Percentiles rank a stretch among this genome's conserved stretches.
Evolutionary conservation across 2,888 invertebrate species (phyloP).

Genomic region (Eristalinus sepulchralis): DNA sequence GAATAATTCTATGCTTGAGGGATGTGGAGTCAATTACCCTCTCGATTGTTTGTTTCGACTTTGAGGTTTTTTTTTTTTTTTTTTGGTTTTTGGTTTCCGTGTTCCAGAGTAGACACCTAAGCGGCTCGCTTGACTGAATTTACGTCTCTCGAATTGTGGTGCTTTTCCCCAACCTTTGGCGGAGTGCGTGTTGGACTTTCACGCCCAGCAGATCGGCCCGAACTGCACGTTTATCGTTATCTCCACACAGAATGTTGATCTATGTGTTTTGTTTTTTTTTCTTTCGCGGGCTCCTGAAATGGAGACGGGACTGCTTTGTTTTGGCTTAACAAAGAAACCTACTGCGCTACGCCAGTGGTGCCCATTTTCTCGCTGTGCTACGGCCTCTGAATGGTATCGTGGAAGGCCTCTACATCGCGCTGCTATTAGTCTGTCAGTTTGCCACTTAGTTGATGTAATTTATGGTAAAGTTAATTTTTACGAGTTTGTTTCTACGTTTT

Average conservation of each 20-base stretch:
- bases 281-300: slow-evolving; percentile 25
- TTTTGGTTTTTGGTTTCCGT: slow-evolving; percentile 33
- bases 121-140: slow-evolving; percentile 39
- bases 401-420: background rate
- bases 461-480: slow-evolving; percentile 52
- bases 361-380: background rate
- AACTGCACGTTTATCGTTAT: slow-evolving; percentile 30
- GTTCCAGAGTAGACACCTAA: slow-evolving; percentile 28
- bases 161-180: background rate
- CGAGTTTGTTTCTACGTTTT: slow-evolving; percentile 24
- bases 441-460: slow-evolving; percentile 36
- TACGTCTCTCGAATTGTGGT: background rate
- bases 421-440: slow-evolving; percentile 32
- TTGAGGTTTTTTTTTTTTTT: slow-evolving; percentile 33
- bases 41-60: background rate
- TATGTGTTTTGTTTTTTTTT: background rate
- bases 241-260: background rate
- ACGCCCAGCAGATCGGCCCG: slow-evolving; percentile 45
- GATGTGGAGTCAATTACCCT: background rate
- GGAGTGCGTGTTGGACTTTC: slow-evolving; percentile 52
- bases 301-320: background rate
- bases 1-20: slow-evolving; percentile 6
- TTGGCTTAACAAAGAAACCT: background rate
- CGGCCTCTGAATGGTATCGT: too few relatives aligned
- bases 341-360: background rate